phyloP scores from a whole-genome alignment of 2,113 vertebrate genomes.

The Synchiropus splendidus region DNA sequence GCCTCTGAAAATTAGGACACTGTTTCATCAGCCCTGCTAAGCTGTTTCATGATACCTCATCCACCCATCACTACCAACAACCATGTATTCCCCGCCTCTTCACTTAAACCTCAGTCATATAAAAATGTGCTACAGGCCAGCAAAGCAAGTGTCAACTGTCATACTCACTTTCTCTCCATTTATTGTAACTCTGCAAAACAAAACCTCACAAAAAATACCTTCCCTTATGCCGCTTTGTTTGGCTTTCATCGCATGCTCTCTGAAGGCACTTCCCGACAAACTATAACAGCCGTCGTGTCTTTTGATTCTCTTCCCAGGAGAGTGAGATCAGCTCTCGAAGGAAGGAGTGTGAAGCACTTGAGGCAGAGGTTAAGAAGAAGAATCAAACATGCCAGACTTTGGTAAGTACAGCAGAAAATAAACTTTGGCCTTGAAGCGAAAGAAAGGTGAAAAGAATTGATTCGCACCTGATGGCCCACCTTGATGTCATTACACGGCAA shows the following conservation, averaged over 20 bases:
- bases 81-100: too few species aligned
- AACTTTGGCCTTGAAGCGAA: constrained; percentile 31
- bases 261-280: constrained; percentile 27
- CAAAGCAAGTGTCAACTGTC: background rate
- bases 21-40: too few species aligned
- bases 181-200: too few species aligned
- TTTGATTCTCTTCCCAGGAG: constrained; percentile 58
- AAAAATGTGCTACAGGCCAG: too few species aligned
- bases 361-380: constrained; percentile 68
- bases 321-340: constrained; percentile 65
- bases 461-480: constrained; percentile 41
- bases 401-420: constrained; percentile 64
- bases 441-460: constrained; percentile 44
- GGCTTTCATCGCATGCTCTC: constrained; percentile 8
- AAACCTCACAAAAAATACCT: too few species aligned
- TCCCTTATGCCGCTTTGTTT: too few species aligned
- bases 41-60: too few species aligned
- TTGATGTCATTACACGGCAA: constrained; percentile 42
- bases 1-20: too few species aligned
- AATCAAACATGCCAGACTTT: constrained; percentile 76
- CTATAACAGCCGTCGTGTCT: constrained; percentile 28
- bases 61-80: too few species aligned
- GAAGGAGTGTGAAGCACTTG: constrained; percentile 64
- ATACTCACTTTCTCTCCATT: constrained; percentile 2
- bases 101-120: too few species aligned